phyloP scores from a whole-genome alignment of 1,140 invertebrate genomes.

The Rhagoletis pomonella region DNA sequence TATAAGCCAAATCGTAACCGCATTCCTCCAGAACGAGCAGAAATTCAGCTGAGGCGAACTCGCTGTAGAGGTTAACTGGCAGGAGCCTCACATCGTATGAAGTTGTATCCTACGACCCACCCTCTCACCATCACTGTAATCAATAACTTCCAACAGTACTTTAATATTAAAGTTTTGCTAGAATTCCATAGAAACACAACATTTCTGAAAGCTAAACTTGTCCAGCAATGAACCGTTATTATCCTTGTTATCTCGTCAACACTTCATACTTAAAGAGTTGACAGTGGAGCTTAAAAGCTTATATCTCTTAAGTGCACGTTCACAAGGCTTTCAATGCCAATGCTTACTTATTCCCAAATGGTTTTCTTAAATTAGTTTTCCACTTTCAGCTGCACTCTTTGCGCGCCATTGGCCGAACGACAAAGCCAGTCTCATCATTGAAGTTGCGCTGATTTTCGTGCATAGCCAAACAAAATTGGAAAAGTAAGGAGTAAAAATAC shows the following conservation, averaged over 20 bases:
- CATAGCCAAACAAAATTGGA: neutral
- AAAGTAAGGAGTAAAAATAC: neutral
- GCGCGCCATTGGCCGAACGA: neutral
- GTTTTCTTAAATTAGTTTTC: conserved; percentile 42
- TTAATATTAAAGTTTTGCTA: too few relatives aligned
- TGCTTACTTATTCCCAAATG: conserved; percentile 32
- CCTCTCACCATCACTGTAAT: too few relatives aligned
- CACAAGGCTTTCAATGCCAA: conserved; percentile 46
- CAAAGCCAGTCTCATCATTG: neutral
- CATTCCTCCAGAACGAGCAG: too few relatives aligned
- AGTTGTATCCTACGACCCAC: too few relatives aligned
- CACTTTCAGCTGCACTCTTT: neutral
- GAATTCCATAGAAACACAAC: too few relatives aligned
- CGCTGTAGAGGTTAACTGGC: too few relatives aligned
- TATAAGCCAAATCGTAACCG: too few relatives aligned
- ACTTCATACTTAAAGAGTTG: conserved; percentile 16
- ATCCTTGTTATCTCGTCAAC: neutral
- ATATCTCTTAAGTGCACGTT: conserved; percentile 40
- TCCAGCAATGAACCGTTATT: neutral
- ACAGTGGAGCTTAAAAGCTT: conserved; percentile 26
- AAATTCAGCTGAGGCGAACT: too few relatives aligned
- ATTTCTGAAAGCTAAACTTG: too few relatives aligned
- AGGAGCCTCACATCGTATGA: too few relatives aligned
- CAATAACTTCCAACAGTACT: too few relatives aligned
- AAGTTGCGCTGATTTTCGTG: conserved; percentile 1